Evolutionary conservation across 2,113 vertebrate genomes (phyloP).

Genomic region (Carlito syrichta): DNA sequence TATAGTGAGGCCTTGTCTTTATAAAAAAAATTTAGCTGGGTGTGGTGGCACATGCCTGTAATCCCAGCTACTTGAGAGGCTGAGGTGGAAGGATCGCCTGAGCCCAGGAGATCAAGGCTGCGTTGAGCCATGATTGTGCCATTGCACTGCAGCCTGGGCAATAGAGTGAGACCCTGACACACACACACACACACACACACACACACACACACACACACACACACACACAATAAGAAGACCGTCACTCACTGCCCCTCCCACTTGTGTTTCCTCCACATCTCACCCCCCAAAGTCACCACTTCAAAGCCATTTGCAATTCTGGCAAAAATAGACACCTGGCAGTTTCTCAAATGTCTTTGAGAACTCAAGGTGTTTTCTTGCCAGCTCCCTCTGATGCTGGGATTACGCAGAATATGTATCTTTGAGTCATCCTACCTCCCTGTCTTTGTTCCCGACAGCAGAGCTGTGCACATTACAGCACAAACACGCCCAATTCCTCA

Average conservation of each 20-base stretch:
- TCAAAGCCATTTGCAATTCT: neutral
- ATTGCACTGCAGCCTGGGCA: too few species aligned
- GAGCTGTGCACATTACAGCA: neutral
- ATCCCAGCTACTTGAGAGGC: too few species aligned
- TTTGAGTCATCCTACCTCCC: neutral
- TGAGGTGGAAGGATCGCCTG: too few species aligned
- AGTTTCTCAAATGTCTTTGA: neutral
- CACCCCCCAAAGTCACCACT: neutral
- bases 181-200: too few species aligned
- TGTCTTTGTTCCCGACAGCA: neutral
- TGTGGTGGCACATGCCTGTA: too few species aligned
- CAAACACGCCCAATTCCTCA: neutral
- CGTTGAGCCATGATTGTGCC: too few species aligned
- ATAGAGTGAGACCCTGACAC: too few species aligned
- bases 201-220: too few species aligned
- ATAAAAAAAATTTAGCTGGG: too few species aligned
- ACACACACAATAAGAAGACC: too few species aligned
- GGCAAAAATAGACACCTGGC: neutral
- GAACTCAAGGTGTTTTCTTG: neutral
- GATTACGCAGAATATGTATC: neutral
- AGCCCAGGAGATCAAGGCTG: too few species aligned
- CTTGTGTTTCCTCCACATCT: neutral
- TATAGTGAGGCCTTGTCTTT: too few species aligned
- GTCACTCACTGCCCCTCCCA: neutral
- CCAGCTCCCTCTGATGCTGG: neutral